phyloP scores from a whole-genome alignment of 2,113 vertebrate species.

The Smithornis capensis region DNA sequence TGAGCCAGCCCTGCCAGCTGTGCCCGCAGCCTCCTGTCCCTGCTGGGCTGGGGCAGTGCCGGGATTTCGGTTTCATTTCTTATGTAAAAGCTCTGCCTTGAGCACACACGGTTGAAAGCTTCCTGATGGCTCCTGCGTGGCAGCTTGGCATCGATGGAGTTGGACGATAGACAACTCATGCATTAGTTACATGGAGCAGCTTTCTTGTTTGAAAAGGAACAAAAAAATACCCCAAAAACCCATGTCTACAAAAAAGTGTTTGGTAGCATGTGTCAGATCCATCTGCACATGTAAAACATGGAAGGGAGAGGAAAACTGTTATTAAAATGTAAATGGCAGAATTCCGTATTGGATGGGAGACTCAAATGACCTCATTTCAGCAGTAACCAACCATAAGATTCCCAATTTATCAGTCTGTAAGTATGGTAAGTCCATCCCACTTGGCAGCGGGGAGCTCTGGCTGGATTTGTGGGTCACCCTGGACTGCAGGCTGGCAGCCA shows the following conservation, averaged over 20 bases:
- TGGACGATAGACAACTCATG: not conserved
- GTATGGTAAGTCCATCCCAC: fast-evolving
- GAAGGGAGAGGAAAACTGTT: not conserved
- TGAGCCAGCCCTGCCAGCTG: not conserved
- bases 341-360: not conserved
- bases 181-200: not conserved
- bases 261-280: not conserved
- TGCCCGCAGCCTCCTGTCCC: not conserved
- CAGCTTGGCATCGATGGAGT: not conserved
- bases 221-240: not conserved
- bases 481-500: not conserved
- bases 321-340: not conserved
- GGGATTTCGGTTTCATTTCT: not conserved
- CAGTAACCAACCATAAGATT: not conserved
- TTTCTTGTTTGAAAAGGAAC: not conserved
- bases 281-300: not conserved
- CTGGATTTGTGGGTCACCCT: not conserved
- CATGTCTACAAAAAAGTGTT: not conserved
- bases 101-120: not conserved
- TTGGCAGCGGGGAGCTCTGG: not conserved
- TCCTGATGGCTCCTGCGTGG: not conserved
- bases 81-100: not conserved
- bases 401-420: fast-evolving
- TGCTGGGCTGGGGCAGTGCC: not conserved
- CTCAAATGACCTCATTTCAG: not conserved